A percentile compares a stretch with the other conserved stretches of the same genome.
These are phyloP conservation scores for Terebella lapidaria DNA, from an alignment of 2,888 invertebrate species.

Conservation along the genomic window DNA sequence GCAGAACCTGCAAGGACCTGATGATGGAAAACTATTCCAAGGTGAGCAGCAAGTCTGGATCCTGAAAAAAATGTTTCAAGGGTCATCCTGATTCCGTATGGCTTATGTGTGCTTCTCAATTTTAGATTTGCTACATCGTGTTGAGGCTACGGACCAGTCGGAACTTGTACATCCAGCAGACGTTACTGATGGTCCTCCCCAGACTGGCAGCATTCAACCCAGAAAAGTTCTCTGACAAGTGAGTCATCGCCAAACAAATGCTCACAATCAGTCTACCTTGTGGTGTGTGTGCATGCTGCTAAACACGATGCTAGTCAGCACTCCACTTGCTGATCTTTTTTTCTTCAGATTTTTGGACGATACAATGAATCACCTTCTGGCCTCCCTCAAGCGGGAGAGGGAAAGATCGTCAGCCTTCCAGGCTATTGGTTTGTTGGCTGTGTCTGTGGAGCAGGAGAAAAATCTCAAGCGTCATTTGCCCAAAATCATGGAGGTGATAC, in stretches of 20 bases:
- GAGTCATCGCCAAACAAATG: constrained; percentile 29
- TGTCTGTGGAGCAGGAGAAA: constrained; percentile 63
- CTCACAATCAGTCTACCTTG: no score
- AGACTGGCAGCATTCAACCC: constrained; percentile 89
- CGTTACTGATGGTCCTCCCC: constrained; percentile 80
- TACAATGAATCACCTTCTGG: constrained; percentile 72
- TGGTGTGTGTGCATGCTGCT: background rate
- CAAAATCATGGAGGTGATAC: constrained; percentile 79
- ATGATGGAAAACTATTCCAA: constrained; percentile 77
- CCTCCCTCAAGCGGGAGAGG: constrained; percentile 64
- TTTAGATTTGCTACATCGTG: constrained; percentile 61
- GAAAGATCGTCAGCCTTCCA: constrained; percentile 83
- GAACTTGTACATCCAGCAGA: constrained; percentile 78
- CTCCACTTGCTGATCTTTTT: no score
- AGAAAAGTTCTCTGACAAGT: constrained; percentile 69
- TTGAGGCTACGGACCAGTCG: constrained; percentile 71
- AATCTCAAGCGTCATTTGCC: constrained; percentile 76
- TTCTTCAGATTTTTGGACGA: constrained; percentile 47
- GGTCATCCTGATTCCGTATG: no score
- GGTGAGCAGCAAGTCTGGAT: constrained; percentile 49
- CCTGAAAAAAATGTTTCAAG: background rate
- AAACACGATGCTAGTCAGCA: background rate
- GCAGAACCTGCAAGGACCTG: constrained; percentile 77
- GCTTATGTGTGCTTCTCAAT: constrained; percentile 6
- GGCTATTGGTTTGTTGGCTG: constrained; percentile 83